Percentiles rank a stretch among this genome's conserved stretches.
phyloP scores from a whole-genome alignment of 2,113 vertebrate genomes.

The Oryzias melastigma region DNA sequence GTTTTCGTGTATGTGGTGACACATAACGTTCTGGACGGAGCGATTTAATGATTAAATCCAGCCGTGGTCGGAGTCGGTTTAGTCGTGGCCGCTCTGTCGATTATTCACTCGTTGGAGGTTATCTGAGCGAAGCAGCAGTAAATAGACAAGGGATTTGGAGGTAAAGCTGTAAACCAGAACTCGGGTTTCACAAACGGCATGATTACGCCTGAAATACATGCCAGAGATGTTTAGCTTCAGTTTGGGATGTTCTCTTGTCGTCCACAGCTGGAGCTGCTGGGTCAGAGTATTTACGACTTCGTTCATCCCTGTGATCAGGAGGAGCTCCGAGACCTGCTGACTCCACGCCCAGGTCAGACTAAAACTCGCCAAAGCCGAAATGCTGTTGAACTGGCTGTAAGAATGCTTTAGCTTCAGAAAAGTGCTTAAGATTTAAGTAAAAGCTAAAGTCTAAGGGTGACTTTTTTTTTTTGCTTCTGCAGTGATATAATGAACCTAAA shows the following conservation, averaged over 20 bases:
- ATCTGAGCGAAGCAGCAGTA: background rate
- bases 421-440: too few relatives aligned
- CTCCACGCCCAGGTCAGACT: conserved; percentile 76
- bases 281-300: conserved; percentile 86
- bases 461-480: background rate
- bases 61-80: background rate
- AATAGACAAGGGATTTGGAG: too few relatives aligned
- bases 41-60: background rate
- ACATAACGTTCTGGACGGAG: background rate
- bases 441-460: too few relatives aligned
- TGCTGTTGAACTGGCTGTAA: too few relatives aligned
- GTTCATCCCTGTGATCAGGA: conserved; percentile 89
- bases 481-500: too few relatives aligned
- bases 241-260: background rate
- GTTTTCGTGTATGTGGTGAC: too few relatives aligned
- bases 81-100: background rate
- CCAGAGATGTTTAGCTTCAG: background rate
- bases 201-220: background rate
- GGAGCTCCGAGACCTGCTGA: conserved; percentile 84
- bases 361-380: background rate
- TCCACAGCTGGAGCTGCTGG: conserved; percentile 84
- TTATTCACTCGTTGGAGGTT: background rate
- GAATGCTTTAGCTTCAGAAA: too few relatives aligned
- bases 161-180: too few relatives aligned
- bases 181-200: background rate